Evolutionary conservation across 2,797 vertebrate genomes (phyloP), one percentile per base, ranked within the genome.

Genomic region (Salarias fasciatus): DNA sequence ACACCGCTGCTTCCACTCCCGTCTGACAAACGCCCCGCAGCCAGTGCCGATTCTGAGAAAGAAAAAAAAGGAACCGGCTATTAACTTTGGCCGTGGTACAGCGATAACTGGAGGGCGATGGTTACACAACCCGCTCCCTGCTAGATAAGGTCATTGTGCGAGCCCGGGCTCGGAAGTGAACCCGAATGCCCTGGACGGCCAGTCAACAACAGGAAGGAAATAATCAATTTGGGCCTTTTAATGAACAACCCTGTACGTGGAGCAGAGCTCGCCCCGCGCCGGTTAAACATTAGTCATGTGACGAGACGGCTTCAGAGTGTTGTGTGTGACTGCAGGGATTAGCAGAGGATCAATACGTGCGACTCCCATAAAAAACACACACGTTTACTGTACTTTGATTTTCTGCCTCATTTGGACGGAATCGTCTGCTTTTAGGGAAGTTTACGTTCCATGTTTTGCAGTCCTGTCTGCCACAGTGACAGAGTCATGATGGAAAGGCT

Each of bases 171-270:
- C 87, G 87, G 93, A 95, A 96, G 94, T 89, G 88, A 93, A 93
- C 88, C 92, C 90, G 90, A 90, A 93, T 91, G 91, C 78, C 86
- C 88, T 90, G 92, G 85, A 86, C 90, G 92, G 92, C 90, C 74
- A 91, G 94, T 93, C 95, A 95, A 95, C 95, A 94, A 89, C 86
- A 93, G 95, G 94, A 95, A 97, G 96, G 95, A 97, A 96, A 95
- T 94, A 95, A 97, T 97, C 94, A 94, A 95, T 96, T 95, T 95
- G 90, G 71, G 79, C 85, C 92, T 92, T 93, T 96, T 95, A 95
- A 93, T 94, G 91, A 94, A 92, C 90, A 94, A 96, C 93, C 79
- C 67, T 76, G 88, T 94, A 94, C 95, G 93, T 92, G 75, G 56
- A 61, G 91, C 91, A 75, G 78, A 92, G 92, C n/a, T 94, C 92